Conservation (phyloP, 1,140 invertebrate species). For the Drosophila ercepeae region DNA sequence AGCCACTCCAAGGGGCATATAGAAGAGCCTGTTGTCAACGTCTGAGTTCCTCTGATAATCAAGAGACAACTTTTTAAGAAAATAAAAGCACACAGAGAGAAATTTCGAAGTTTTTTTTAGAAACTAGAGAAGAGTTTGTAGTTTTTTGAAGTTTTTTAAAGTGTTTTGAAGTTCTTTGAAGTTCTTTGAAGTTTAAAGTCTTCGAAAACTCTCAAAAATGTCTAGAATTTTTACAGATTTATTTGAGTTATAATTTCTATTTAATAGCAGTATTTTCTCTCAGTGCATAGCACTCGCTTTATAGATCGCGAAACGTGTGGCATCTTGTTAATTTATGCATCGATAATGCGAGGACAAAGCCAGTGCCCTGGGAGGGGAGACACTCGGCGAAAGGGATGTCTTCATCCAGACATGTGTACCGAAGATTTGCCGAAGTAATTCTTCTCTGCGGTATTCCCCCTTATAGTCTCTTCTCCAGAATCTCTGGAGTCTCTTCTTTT, state of each 20-base stretch:
- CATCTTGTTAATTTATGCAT: conserved; percentile 68
- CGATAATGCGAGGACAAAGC: conserved; percentile 72
- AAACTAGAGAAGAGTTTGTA: too few species aligned
- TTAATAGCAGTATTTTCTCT: background rate
- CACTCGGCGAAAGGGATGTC: conserved; percentile 42
- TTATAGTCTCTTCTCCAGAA: background rate
- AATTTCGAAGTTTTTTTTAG: too few species aligned
- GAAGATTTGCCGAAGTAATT: too few species aligned
- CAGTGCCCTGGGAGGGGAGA: conserved; percentile 16
- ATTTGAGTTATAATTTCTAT: background rate
- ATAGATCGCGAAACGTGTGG: background rate
- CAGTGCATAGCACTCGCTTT: background rate
- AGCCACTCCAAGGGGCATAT: background rate
- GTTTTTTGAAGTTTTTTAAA: too few species aligned
- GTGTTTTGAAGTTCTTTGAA: too few species aligned
- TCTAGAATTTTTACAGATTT: too few species aligned
- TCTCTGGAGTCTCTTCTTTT: conserved; percentile 18
- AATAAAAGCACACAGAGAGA: conserved; percentile 25
- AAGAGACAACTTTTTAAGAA: conserved; percentile 53
- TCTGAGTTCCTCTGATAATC: conserved; percentile 19
- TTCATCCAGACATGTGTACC: conserved; percentile 47
- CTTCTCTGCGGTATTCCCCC: too few species aligned
- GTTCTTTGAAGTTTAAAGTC: too few species aligned
- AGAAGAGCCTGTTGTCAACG: conserved; percentile 1
- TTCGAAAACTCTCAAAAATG: too few species aligned